Percentiles rank a stretch among this genome's conserved stretches.
These are phyloP conservation scores for Peromyscus maniculatus DNA, from an alignment of 2,113 vertebrate genomes.

Conservation along the genomic window DNA sequence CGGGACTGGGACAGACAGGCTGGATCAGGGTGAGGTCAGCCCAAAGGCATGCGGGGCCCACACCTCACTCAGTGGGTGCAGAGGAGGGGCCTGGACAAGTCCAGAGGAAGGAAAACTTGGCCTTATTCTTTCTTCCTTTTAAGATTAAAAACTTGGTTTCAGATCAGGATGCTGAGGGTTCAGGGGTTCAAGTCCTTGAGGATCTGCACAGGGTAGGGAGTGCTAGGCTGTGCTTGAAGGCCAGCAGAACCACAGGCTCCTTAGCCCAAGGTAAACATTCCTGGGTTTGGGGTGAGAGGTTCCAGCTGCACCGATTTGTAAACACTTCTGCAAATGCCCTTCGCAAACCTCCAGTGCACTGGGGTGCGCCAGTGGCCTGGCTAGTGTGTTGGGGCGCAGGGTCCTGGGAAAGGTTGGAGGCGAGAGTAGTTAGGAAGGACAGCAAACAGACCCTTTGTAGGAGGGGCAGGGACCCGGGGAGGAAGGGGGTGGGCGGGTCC, in stretches of 20 bases:
- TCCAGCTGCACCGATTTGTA: background rate
- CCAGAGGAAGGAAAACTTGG: background rate
- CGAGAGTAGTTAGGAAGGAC: background rate
- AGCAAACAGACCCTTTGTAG: background rate
- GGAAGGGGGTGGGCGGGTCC: background rate
- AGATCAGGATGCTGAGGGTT: background rate
- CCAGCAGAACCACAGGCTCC: background rate
- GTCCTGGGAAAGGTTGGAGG: background rate
- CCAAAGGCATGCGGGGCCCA: background rate
- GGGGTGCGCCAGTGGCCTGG: background rate
- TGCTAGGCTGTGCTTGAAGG: background rate
- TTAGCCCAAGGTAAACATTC: background rate
- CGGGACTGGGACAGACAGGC: background rate
- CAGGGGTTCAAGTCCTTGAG: background rate
- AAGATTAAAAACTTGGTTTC: background rate
- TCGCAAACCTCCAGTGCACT: background rate
- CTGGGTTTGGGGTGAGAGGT: background rate
- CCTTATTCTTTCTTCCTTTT: conserved; percentile 14
- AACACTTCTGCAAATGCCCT: conserved; percentile 6
- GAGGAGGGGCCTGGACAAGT: background rate
- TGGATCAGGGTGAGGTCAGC: background rate
- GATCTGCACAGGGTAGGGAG: background rate
- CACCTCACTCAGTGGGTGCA: background rate
- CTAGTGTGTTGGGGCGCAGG: background rate
- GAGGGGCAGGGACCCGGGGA: conserved; percentile 9